Conservation (phyloP, 2,113 vertebrate genomes). For the Dryoscopus gambensis region DNA sequence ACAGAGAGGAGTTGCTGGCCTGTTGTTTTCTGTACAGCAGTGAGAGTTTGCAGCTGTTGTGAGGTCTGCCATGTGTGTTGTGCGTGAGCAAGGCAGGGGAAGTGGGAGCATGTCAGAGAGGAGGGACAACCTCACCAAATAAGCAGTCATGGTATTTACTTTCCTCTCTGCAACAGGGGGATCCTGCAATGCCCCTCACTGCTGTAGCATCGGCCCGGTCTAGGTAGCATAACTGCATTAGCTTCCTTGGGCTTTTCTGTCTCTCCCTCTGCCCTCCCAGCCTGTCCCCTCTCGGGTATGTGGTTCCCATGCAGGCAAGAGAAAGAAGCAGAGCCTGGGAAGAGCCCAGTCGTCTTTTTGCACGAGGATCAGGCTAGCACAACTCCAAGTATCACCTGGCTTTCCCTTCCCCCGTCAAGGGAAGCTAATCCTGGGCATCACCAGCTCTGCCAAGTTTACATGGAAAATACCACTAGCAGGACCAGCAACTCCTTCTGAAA, state of each 20-base stretch:
- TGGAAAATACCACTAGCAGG: constrained; percentile 38
- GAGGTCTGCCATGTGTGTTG: neutral
- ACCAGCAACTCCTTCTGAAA: constrained; percentile 27
- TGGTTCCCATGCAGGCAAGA: neutral
- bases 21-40: neutral
- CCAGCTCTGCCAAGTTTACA: neutral
- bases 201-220: neutral
- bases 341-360: neutral
- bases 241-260: neutral
- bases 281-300: rapidly evolving
- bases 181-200: neutral
- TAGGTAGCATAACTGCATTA: neutral
- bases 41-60: constrained; percentile 29
- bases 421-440: neutral
- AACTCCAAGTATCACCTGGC: neutral
- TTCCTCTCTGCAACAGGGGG: neutral
- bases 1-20: neutral
- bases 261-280: neutral
- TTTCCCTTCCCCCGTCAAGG: neutral
- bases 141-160: neutral
- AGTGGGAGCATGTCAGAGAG: neutral
- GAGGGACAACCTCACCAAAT: neutral
- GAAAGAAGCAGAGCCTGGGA: neutral
- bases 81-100: neutral
- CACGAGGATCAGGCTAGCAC: neutral